A percentile compares a stretch with the other conserved stretches of the same genome.
Conservation (phyloP, 2,888 invertebrate species). For the Thymelicus lineola region DNA sequence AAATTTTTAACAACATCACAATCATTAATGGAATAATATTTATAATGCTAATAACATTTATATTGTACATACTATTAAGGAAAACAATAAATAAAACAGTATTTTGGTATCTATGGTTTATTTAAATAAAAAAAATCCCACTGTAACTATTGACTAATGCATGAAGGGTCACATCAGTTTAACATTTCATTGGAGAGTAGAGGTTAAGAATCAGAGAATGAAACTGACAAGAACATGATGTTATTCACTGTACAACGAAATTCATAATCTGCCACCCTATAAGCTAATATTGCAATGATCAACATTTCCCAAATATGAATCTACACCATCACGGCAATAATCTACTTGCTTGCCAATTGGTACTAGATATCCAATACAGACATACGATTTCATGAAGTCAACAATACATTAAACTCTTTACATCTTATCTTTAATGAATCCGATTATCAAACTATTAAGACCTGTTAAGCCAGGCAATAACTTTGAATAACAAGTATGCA, state of each 20-base stretch:
- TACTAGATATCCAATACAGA: conserved; percentile 34
- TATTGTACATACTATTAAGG: background rate
- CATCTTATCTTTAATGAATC: conserved; percentile 68
- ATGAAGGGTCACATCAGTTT: conserved; percentile 59
- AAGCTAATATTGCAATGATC: conserved; percentile 26
- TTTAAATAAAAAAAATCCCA: conserved; percentile 71
- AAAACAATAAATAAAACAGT: conserved; percentile 7
- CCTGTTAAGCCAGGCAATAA: conserved; percentile 91
- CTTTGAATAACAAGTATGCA: conserved; percentile 94
- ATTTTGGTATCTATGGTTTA: conserved; percentile 54
- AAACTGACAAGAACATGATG: conserved; percentile 52
- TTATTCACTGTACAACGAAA: conserved; percentile 68
- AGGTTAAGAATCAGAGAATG: conserved; percentile 39
- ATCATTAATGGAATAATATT: no score
- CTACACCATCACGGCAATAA: conserved; percentile 38
- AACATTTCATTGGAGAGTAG: conserved; percentile 64
- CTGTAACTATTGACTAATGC: conserved; percentile 62
- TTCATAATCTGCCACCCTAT: conserved; percentile 52
- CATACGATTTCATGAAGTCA: conserved; percentile 64
- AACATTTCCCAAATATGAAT: conserved; percentile 25
- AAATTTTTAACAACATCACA: no score
- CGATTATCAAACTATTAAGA: conserved; percentile 64
- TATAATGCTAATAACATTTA: no score
- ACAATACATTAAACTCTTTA: conserved; percentile 65
- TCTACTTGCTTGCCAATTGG: conserved; percentile 36